phyloP scores from a whole-genome alignment of 2,888 invertebrate genomes.

The Eilema sororculum region DNA sequence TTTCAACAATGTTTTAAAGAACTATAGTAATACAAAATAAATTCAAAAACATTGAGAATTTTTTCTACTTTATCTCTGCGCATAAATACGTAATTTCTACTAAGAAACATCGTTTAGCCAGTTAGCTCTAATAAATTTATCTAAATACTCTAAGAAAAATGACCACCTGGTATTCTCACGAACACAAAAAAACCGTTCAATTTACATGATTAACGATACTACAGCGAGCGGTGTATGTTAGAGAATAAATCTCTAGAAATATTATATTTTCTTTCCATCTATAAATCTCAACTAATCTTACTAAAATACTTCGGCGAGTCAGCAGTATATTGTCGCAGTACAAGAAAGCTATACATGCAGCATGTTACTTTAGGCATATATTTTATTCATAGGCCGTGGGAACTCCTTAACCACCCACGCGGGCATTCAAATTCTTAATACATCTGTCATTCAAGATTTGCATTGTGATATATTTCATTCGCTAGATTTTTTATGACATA shows the following conservation, averaged over 20 bases:
- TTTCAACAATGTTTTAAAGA: no score
- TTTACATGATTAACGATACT: slow-evolving; percentile 44
- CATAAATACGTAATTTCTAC: not conserved
- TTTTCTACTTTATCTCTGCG: not conserved
- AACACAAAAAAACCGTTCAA: slow-evolving; percentile 21
- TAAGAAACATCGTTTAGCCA: slow-evolving; percentile 2
- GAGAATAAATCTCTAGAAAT: slow-evolving; percentile 49
- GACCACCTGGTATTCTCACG: slow-evolving; percentile 24
- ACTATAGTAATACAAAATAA: no score
- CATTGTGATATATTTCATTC: slow-evolving; percentile 40
- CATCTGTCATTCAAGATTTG: slow-evolving; percentile 64
- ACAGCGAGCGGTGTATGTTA: slow-evolving; percentile 22
- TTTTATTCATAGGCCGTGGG: slow-evolving; percentile 60
- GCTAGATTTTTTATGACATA: slow-evolving; percentile 12
- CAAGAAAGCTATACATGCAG: slow-evolving; percentile 42
- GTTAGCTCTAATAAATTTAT: slow-evolving; percentile 21
- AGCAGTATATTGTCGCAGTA: slow-evolving; percentile 51
- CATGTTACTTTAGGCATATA: slow-evolving; percentile 22
- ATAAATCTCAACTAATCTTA: slow-evolving; percentile 59
- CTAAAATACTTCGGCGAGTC: slow-evolving; percentile 56
- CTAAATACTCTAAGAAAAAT: slow-evolving; percentile 24
- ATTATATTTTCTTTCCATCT: slow-evolving; percentile 43
- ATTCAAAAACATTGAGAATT: not conserved
- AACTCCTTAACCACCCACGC: slow-evolving; percentile 56
- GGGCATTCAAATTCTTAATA: slow-evolving; percentile 54